Conservation (phyloP, 2,113 vertebrate species). For the Vidua chalybeata region DNA sequence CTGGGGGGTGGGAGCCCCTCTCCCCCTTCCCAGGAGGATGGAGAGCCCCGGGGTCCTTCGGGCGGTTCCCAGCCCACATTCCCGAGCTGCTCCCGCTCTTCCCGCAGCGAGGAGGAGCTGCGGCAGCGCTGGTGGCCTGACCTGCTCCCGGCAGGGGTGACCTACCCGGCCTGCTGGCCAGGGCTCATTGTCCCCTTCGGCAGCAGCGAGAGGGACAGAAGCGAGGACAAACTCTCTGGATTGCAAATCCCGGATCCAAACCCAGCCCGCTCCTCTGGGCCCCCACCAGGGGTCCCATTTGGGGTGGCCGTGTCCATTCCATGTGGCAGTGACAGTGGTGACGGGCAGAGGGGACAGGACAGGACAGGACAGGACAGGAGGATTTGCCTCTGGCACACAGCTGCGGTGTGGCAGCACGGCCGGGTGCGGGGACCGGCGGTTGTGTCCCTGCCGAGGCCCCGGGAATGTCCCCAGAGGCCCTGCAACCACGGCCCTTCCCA, state of each 20-base stretch:
- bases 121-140: accelerated
- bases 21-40: background rate
- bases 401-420: background rate
- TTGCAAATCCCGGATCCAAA: background rate
- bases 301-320: accelerated
- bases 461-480: background rate
- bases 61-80: background rate
- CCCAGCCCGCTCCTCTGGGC: accelerated
- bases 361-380: background rate
- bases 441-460: accelerated
- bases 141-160: accelerated
- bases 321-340: background rate
- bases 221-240: background rate
- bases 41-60: background rate
- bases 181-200: background rate
- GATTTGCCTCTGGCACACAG: background rate
- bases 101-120: background rate
- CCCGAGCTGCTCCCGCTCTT: background rate
- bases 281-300: accelerated
- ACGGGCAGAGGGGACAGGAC: background rate
- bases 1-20: accelerated
- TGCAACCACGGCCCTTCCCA: background rate
- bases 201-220: background rate
- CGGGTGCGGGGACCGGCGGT: accelerated
- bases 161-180: background rate